A percentile compares a stretch with the other conserved stretches of the same genome.
These are phyloP conservation scores for Colaptes auratus DNA, from an alignment of 2,113 vertebrate genomes.

Conservation along the genomic window DNA sequence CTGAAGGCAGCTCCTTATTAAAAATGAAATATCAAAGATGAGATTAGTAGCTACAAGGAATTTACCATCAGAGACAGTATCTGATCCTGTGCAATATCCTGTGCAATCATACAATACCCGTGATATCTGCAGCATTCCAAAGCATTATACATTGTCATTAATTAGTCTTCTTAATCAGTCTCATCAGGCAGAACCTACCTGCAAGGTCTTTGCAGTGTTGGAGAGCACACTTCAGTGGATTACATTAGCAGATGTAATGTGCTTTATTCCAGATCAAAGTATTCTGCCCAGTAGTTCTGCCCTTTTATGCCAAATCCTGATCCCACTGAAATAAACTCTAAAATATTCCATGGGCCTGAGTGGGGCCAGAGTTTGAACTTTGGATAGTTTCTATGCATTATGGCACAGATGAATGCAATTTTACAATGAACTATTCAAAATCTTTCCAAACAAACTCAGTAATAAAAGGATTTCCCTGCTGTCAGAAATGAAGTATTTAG, in stretches of 20 bases:
- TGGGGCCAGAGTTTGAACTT: neutral
- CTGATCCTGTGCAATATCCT: conserved; percentile 64
- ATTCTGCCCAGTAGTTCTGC: conserved; percentile 14
- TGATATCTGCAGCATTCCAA: conserved; percentile 42
- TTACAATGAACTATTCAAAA: conserved; percentile 36
- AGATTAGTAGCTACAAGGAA: conserved; percentile 39
- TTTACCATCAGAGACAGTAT: conserved; percentile 58
- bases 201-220: neutral
- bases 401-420: conserved; percentile 32
- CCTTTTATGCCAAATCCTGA: conserved; percentile 12
- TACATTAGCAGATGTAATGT: neutral
- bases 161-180: conserved; percentile 10
- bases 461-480: conserved; percentile 41
- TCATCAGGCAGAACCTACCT: neutral
- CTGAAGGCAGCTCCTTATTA: conserved; percentile 50
- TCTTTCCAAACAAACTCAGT: conserved; percentile 16
- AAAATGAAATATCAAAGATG: conserved; percentile 34
- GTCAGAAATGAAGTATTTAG: conserved; percentile 39
- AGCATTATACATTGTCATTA: conserved; percentile 29
- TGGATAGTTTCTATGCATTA: neutral
- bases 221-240: neutral
- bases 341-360: neutral
- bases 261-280: neutral
- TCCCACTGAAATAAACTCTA: neutral
- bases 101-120: conserved; percentile 40